A percentile compares a stretch with the other conserved stretches of the same genome.
These are phyloP conservation scores for Rhinolophus sinicus DNA, from an alignment of 2,113 vertebrate genomes.

Conservation along the genomic window DNA sequence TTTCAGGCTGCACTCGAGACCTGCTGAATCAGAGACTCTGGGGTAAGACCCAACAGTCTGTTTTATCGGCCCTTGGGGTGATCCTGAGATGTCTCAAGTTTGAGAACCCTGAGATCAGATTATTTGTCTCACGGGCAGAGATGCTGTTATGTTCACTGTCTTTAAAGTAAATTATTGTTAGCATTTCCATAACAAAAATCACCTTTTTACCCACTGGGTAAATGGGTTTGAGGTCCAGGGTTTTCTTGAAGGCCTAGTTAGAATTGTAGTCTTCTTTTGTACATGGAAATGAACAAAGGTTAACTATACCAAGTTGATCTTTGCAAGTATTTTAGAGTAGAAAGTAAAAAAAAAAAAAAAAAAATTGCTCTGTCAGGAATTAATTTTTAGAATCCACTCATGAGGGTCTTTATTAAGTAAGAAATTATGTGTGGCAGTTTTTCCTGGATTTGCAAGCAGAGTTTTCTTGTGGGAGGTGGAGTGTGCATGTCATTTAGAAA, in stretches of 20 bases:
- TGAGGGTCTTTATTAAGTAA: slow-evolving; percentile 6
- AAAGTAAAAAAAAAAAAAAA: slow-evolving; percentile 19
- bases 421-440: background rate
- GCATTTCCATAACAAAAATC: background rate
- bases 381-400: slow-evolving; percentile 62
- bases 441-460: slow-evolving; percentile 36
- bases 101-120: background rate
- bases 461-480: background rate
- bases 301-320: slow-evolving; percentile 51
- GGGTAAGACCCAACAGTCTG: background rate
- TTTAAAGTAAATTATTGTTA: slow-evolving; percentile 46
- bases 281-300: slow-evolving; percentile 42
- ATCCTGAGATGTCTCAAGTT: accelerated
- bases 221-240: slow-evolving; percentile 54
- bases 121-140: background rate
- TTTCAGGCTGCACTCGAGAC: no score
- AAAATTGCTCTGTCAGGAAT: slow-evolving; percentile 59
- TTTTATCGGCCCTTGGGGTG: background rate
- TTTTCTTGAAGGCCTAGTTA: slow-evolving; percentile 49
- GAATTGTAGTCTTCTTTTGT: slow-evolving; percentile 52
- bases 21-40: background rate
- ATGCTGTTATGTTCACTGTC: slow-evolving; percentile 45
- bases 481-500: background rate
- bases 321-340: slow-evolving; percentile 54
- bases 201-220: slow-evolving; percentile 59